These are phyloP conservation scores for Coenonympha arcania DNA, from an alignment of 2,888 invertebrate species.

Conservation along the genomic window DNA sequence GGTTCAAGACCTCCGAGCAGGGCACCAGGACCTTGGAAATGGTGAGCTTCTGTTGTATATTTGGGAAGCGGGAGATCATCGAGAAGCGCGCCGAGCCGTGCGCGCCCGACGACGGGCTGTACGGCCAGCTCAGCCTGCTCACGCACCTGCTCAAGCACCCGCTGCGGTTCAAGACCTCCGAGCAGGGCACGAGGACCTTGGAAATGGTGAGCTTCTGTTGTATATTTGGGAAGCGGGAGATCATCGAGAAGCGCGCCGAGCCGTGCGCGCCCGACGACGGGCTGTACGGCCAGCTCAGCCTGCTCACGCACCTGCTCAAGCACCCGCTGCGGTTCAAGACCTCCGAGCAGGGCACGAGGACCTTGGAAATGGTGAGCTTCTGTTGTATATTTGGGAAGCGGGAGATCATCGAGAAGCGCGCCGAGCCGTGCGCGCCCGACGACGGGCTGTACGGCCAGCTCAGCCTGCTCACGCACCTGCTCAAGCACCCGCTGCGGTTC, in stretches of 20 bases:
- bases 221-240: conserved; percentile 84
- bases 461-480: too few relatives aligned
- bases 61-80: conserved; percentile 83
- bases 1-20: too few relatives aligned
- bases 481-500: too few relatives aligned
- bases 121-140: conserved; percentile 88
- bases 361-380: conserved; percentile 73
- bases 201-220: too few relatives aligned
- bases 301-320: conserved; percentile 90
- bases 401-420: too few relatives aligned
- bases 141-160: too few relatives aligned
- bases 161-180: too few relatives aligned
- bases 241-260: conserved; percentile 85
- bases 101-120: conserved; percentile 91
- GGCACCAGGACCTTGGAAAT: too few relatives aligned
- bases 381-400: background rate
- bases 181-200: too few relatives aligned
- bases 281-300: conserved; percentile 87
- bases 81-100: conserved; percentile 86
- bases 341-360: conserved; percentile 80
- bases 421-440: too few relatives aligned
- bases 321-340: conserved; percentile 91
- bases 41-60: too few relatives aligned
- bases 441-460: too few relatives aligned
- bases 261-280: conserved; percentile 92